Percentiles rank a stretch among this genome's conserved stretches.
These are phyloP conservation scores for Xyrichtys novacula DNA, from an alignment of 2,797 vertebrate genomes.

Conservation along the genomic window DNA sequence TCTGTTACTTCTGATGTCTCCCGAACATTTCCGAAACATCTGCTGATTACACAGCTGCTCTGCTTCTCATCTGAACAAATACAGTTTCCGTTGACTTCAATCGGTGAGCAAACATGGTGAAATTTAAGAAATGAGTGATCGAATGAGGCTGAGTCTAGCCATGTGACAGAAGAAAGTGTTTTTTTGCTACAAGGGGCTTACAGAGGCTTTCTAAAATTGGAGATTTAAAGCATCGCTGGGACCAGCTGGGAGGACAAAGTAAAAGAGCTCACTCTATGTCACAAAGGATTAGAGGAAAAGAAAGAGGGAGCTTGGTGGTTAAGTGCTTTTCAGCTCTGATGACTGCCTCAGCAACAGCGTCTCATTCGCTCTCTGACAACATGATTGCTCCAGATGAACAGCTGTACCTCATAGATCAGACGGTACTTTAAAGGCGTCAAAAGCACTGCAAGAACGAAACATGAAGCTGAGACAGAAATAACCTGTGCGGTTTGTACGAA, in stretches of 20 bases:
- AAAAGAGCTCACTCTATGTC: constrained; percentile 46
- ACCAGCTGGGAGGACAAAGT: constrained; percentile 33
- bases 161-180: constrained; percentile 25
- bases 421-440: constrained; percentile 17
- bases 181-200: constrained; percentile 8
- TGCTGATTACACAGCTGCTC: constrained; percentile 1
- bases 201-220: constrained; percentile 34
- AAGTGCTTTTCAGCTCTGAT: constrained; percentile 34
- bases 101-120: constrained; percentile 7
- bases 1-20: neutral
- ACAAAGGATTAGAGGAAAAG: constrained; percentile 46
- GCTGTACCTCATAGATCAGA: constrained; percentile 19
- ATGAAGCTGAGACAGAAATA: constrained; percentile 24
- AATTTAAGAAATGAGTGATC: constrained; percentile 12
- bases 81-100: constrained; percentile 12
- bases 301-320: constrained; percentile 1
- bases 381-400: constrained; percentile 3
- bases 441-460: constrained; percentile 9
- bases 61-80: constrained; percentile 3
- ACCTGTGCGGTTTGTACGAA: constrained; percentile 28
- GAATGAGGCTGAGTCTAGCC: constrained; percentile 14
- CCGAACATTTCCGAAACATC: constrained; percentile 27
- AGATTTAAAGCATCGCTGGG: constrained; percentile 36
- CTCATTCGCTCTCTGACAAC: neutral
- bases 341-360: constrained; percentile 24